A percentile compares a stretch with the other conserved stretches of the same genome.
phyloP scores from a whole-genome alignment of 2,113 vertebrate species.

The Microcebus griseorufus region DNA sequence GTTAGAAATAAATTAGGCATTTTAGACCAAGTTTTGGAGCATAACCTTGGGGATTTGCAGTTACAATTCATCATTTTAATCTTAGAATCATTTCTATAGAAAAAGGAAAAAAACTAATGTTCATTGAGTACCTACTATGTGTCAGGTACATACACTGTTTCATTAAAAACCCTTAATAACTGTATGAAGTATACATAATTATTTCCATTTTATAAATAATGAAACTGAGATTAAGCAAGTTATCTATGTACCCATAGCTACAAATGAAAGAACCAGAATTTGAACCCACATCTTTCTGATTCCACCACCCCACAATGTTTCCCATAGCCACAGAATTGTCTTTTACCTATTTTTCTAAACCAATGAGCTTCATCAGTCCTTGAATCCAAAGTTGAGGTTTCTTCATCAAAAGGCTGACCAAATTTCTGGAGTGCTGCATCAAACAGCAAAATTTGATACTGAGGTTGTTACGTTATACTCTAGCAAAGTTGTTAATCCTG shows the following conservation, averaged over 20 bases:
- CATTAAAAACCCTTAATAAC: slow-evolving; percentile 24
- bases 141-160: not conserved
- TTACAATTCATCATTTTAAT: slow-evolving; percentile 58
- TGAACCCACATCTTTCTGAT: not conserved
- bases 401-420: slow-evolving; percentile 64
- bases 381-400: slow-evolving; percentile 75
- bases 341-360: slow-evolving; percentile 95
- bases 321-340: not conserved
- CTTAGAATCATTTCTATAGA: slow-evolving; percentile 5
- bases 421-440: slow-evolving; percentile 86
- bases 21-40: slow-evolving; percentile 36
- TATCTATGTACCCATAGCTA: not conserved
- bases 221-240: slow-evolving; percentile 40
- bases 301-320: not conserved
- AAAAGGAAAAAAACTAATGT: slow-evolving; percentile 46
- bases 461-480: not conserved
- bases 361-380: slow-evolving; percentile 89
- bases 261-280: slow-evolving; percentile 39
- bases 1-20: slow-evolving; percentile 48
- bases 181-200: not conserved
- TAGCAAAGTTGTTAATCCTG: slow-evolving; percentile 48
- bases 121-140: not conserved
- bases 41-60: not conserved
- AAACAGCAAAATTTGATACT: slow-evolving; percentile 50
- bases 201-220: slow-evolving; percentile 40